A percentile compares a stretch with the other conserved stretches of the same genome.
These are phyloP conservation scores for Drosophila kikkawai DNA, from an alignment of 1,140 invertebrate genomes.

Conservation along the genomic window DNA sequence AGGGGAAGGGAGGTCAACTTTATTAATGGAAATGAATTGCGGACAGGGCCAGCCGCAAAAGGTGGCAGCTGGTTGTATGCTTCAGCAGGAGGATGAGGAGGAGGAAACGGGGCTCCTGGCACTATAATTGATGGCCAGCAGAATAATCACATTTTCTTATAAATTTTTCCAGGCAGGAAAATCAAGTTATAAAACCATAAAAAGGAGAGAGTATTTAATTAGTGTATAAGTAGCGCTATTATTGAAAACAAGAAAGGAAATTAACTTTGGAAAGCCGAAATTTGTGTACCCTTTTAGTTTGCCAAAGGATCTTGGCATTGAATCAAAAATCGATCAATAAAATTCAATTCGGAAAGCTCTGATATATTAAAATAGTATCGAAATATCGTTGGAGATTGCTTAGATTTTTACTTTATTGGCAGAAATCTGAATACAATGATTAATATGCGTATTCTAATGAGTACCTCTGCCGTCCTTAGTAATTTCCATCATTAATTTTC, in stretches of 20 bases:
- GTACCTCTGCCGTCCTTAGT: constrained; percentile 15
- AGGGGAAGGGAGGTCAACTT: constrained; percentile 7
- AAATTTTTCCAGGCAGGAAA: constrained; percentile 8
- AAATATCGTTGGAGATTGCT: background rate
- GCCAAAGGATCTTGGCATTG: too few species aligned
- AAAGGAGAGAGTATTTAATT: background rate
- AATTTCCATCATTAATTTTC: constrained; percentile 44
- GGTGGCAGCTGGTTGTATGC: constrained; percentile 13
- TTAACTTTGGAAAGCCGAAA: too few species aligned
- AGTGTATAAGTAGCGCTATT: too few species aligned
- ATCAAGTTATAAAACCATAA: background rate
- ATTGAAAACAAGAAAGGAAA: too few species aligned
- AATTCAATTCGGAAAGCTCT: too few species aligned
- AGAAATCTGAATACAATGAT: background rate
- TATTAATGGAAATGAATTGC: constrained; percentile 48
- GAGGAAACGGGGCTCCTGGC: constrained; percentile 1
- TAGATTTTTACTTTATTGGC: background rate
- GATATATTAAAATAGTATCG: too few species aligned
- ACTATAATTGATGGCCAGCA: constrained; percentile 33
- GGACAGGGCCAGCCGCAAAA: constrained; percentile 11
- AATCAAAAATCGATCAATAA: too few species aligned
- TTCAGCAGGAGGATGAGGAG: background rate
- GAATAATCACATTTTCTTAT: constrained; percentile 29
- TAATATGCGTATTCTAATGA: constrained; percentile 1
- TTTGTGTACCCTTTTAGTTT: too few species aligned